These are phyloP conservation scores for Lapara coniferarum DNA, from an alignment of 2,888 invertebrate genomes.

Conservation along the genomic window DNA sequence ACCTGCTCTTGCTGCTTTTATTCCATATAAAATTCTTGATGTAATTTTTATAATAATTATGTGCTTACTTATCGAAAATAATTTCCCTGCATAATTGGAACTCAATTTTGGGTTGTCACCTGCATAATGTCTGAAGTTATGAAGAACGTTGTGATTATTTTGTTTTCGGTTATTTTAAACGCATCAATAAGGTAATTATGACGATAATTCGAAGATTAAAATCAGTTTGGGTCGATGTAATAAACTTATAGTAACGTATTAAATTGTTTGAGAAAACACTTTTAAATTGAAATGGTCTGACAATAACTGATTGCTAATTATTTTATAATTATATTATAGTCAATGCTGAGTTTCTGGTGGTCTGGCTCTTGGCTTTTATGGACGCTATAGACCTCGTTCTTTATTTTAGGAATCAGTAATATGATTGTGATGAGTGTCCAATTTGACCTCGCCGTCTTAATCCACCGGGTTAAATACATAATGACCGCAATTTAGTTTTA, in stretches of 20 bases:
- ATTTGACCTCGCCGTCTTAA: conserved; percentile 72
- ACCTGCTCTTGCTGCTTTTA: conserved; percentile 38
- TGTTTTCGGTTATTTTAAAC: not conserved
- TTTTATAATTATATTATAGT: not conserved
- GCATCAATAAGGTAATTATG: not conserved
- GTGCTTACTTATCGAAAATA: conserved; percentile 14
- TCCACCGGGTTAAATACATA: conserved; percentile 74
- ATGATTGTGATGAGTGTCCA: conserved; percentile 52
- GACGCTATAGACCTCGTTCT: not conserved
- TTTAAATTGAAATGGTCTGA: not conserved
- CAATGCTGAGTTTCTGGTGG: not conserved
- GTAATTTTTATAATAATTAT: conserved; percentile 20
- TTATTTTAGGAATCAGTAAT: conserved; percentile 27
- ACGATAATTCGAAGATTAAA: not conserved
- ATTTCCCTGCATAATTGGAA: conserved; percentile 9
- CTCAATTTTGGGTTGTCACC: conserved; percentile 20
- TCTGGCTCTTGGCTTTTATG: not conserved
- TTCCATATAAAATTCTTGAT: conserved; percentile 2
- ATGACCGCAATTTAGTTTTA: conserved; percentile 77
- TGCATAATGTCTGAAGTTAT: conserved; percentile 2
- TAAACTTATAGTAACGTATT: not conserved
- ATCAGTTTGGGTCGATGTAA: not conserved
- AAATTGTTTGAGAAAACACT: not conserved
- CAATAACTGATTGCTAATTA: not conserved
- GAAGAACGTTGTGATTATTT: not conserved